Base-by-base conservation (phyloP, 1,140 invertebrate species). In the Calephelis nemesis region DNA sequence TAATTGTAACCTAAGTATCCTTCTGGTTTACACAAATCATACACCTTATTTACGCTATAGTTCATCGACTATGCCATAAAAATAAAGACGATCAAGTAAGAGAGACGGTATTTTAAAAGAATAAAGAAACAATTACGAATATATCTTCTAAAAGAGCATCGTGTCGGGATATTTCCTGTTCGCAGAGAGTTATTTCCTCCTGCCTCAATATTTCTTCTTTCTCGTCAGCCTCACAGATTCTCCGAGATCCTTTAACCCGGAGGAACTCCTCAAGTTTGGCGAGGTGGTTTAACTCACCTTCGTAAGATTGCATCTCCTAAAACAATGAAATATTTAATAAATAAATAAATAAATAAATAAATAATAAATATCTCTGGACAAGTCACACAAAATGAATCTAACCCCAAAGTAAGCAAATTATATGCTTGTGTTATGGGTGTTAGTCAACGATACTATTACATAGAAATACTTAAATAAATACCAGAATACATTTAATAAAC, bases 181-280 rank as follows among this genome's bases (percentile, higher is more conserved):
- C 94, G 71, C 95, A 94, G 7, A 95, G 93, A 82, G 94, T 94
- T 74, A 92, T 92, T 60, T 93, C 92, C 67, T 93, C 92, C 45
- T 93, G 92, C 52, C 92, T 88, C 58, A 91, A 92, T 52, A 94
- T 93, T 67, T 94, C 93, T 71, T 95, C 95, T 74, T 94, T 96
- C 58, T 94, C 93, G 72, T 96, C 94, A 4, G 95, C 90, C 85
- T 96, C 95, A 67, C 92, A 94, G 79, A 95, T 94, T 69, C 95
- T 93, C 0, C 96, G 91, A 30, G 95, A 96, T 9, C 95, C 95
- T 85, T 97, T 97, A 1, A 95, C 92, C 3, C 94, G 93, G 42
- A 97, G 92, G 78, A 97, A 97, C 75, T 96, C 95, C 81, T 95
- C 94, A 9, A 97, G 89, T 72, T 95, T 96, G 60, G 94, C 92